Conservation (phyloP, 2,113 vertebrate species). For the Hylia prasina region DNA sequence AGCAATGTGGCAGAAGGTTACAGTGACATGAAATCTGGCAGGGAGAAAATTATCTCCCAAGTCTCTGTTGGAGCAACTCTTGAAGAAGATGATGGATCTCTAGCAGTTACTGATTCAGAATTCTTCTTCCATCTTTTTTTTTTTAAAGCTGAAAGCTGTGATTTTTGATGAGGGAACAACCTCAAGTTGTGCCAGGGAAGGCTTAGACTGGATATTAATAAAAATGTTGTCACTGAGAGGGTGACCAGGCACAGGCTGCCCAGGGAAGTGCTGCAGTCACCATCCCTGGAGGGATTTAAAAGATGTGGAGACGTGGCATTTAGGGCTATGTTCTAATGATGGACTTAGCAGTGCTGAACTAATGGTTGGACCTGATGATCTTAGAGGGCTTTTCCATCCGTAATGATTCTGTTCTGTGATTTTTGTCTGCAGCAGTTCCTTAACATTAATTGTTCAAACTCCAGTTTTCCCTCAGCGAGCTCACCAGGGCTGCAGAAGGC, state of each 20-base stretch:
- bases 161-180: background rate
- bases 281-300: background rate
- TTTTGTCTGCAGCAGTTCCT: background rate
- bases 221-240: background rate
- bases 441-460: background rate
- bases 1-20: background rate
- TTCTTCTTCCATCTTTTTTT: background rate
- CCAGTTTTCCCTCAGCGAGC: background rate
- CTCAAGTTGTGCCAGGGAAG: background rate
- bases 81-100: background rate
- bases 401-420: background rate
- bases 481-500: background rate
- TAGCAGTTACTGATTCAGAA: background rate
- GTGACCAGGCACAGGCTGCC: background rate
- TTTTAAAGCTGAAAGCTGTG: background rate
- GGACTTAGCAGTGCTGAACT: background rate
- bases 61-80: background rate
- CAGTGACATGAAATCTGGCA: background rate
- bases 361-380: background rate
- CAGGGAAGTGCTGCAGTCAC: background rate
- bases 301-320: background rate
- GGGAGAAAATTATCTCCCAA: background rate
- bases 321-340: background rate
- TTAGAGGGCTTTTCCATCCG: background rate
- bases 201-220: background rate